Percentiles rank a stretch among this genome's conserved stretches.
Conservation (phyloP, 2,113 vertebrate species). For the Stegostoma tigrinum region DNA sequence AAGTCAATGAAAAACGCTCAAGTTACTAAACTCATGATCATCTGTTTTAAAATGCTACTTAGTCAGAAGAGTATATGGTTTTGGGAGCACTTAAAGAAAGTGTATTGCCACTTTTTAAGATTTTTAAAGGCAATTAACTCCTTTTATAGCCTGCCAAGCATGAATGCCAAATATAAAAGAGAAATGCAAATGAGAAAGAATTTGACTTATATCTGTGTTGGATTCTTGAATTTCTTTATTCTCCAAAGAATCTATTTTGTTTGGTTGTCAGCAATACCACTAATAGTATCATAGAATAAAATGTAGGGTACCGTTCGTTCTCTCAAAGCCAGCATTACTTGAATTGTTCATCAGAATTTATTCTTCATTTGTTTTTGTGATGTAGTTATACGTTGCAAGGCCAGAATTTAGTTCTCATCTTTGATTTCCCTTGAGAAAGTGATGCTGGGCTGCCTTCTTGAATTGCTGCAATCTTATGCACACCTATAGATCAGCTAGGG, state of each 20-base stretch:
- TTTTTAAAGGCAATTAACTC: slow-evolving; percentile 9
- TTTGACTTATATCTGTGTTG: background rate
- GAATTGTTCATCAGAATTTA: background rate
- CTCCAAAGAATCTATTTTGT: background rate
- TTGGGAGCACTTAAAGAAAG: slow-evolving; percentile 28
- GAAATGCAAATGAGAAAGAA: background rate
- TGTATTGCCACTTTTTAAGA: slow-evolving; percentile 1
- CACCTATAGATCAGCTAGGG: background rate
- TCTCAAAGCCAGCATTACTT: background rate
- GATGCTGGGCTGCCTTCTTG: background rate
- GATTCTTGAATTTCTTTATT: background rate
- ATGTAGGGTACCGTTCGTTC: background rate
- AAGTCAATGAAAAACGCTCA: background rate
- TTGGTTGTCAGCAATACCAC: background rate
- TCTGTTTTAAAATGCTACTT: slow-evolving; percentile 10
- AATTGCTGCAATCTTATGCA: background rate
- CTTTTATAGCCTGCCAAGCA: background rate
- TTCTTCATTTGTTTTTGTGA: background rate
- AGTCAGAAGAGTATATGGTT: slow-evolving; percentile 3
- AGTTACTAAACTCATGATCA: slow-evolving; percentile 14
- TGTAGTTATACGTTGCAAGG: background rate
- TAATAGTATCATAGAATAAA: background rate
- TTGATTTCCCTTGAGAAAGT: background rate
- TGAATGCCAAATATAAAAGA: slow-evolving; percentile 7
- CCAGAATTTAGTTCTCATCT: background rate